Conservation (phyloP, 1,140 invertebrate species). For the Trichonephila clavipes region DNA sequence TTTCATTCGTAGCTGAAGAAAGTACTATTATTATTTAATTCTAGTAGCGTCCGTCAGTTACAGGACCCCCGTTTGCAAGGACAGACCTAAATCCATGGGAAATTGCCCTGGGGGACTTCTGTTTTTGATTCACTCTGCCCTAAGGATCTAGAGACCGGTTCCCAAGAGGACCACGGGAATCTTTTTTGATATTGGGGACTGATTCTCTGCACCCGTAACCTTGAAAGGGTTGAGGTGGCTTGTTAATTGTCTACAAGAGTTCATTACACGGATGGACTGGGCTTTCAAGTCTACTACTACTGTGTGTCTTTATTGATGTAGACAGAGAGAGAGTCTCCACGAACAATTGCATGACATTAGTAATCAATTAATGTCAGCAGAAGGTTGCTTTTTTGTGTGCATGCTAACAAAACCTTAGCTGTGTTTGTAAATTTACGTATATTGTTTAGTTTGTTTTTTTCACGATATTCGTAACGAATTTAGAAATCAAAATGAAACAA, state of each 20-base stretch:
- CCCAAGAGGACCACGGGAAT: background rate
- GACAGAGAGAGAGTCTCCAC: background rate
- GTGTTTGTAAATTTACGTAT: no score
- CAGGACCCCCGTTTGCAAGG: slow-evolving; percentile 35
- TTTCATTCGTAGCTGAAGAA: background rate
- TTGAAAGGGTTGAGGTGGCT: slow-evolving; percentile 43
- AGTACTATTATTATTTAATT: slow-evolving; percentile 66
- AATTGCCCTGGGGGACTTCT: slow-evolving; percentile 49
- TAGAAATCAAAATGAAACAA: no score
- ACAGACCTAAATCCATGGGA: slow-evolving; percentile 61
- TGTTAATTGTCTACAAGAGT: slow-evolving; percentile 6
- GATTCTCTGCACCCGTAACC: slow-evolving; percentile 43
- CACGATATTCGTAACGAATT: no score
- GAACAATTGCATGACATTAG: background rate
- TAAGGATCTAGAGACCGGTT: slow-evolving; percentile 47
- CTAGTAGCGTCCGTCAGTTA: slow-evolving; percentile 32
- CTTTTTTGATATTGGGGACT: background rate
- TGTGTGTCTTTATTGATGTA: background rate
- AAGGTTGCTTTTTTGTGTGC: background rate
- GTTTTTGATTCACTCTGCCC: slow-evolving; percentile 58
- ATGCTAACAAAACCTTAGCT: background rate
- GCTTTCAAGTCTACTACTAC: background rate
- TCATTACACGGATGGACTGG: slow-evolving; percentile 30
- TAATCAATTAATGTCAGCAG: background rate
- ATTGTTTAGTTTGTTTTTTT: no score